Base-by-base conservation (phyloP, 1,140 invertebrate species). In the Drosophila truncata region DNA sequence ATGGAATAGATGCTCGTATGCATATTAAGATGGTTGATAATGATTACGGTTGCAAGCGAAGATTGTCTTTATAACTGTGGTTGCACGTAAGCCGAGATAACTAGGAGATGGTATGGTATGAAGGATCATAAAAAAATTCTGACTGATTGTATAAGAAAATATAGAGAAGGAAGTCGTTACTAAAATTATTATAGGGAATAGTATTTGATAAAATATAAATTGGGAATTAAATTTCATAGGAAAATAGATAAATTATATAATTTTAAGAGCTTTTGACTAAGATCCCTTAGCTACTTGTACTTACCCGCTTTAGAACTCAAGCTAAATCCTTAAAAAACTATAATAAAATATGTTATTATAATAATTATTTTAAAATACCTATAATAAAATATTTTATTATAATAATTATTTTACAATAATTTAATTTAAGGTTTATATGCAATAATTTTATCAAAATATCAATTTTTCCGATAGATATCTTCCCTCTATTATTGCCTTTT, bases 21-120 rank as follows among this genome's bases (percentile, higher is more conserved):
- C 66, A 70, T 70, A 62, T 52, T 65, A 62, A 67, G 46, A 67
- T 52, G 62, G 20, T 54, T 42, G 57, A 65, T 65, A 65, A 65
- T 65, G 62, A 62, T 65, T 65, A 63, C 62, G 27, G 9, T 25
- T 16, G 13, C 62, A 13, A 31, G 11, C 29, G 35, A 61, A 64
- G 61, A 64, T 64, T 61, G 55, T 18, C 55, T 41, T 41, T 41
- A 41, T 23, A 31, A n/a, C 33, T 37, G 33, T 14, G 20, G 25
- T 63, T 39, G 25, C 27, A 23, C 5, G 11, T 16, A 23, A 2
- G 16, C 3, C 14, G 13, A 29, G 31, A 58, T 50, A 62, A 59
- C 23, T 0, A 20, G 23, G n/a, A n/a, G 10, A 57, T n/a, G 11
- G n/a, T 14, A 16, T 9, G 6, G 14, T 2, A 1, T 42, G 0